Conservation (phyloP, 30 jellyfish, hydroid and myxozoan genomes). For the Morbakka virulenta region DNA sequence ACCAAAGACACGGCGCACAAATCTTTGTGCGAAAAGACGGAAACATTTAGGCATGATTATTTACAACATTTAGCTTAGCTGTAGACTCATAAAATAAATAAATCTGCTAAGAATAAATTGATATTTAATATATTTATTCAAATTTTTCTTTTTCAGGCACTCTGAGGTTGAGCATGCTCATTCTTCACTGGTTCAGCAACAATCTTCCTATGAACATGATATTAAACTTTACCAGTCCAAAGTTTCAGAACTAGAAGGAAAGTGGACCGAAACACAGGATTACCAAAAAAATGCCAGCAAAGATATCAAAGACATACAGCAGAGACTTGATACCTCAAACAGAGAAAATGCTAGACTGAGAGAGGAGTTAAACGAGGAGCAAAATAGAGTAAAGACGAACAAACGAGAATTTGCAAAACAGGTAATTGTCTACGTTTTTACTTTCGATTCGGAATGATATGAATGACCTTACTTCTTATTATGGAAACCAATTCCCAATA, state of each 20-base stretch:
- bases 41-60: too few relatives aligned
- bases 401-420: conserved; percentile 82
- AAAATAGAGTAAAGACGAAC: conserved; percentile 55
- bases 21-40: too few relatives aligned
- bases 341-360: conserved; percentile 64
- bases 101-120: too few relatives aligned
- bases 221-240: conserved; percentile 51
- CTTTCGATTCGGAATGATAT: too few relatives aligned
- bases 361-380: conserved; percentile 81
- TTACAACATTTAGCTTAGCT: too few relatives aligned
- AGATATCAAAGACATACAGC: conserved; percentile 66
- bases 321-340: conserved; percentile 57
- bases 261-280: conserved; percentile 50
- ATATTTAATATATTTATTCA: too few relatives aligned
- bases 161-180: neutral
- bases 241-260: conserved; percentile 61
- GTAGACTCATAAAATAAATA: too few relatives aligned
- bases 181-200: conserved; percentile 11
- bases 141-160: neutral
- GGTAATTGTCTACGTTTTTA: too few relatives aligned
- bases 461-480: too few relatives aligned
- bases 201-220: conserved; percentile 58
- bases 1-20: too few relatives aligned
- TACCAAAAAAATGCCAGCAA: conserved; percentile 59
- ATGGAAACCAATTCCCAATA: too few relatives aligned